phyloP scores from a whole-genome alignment of 2,888 invertebrate species.

The Tenthredo scrophulariae region DNA sequence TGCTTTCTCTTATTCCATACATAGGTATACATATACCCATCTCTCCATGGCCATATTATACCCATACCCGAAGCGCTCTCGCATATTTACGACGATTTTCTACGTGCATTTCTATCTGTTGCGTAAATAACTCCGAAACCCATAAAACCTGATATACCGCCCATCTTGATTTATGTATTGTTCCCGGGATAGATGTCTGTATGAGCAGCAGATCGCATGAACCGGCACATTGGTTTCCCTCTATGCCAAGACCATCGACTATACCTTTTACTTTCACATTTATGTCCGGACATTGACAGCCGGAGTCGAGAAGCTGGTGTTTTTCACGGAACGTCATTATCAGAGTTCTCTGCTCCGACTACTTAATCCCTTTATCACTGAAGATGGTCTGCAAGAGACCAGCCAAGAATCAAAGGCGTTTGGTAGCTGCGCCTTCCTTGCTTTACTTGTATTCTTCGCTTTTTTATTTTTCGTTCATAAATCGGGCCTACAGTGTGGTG shows the following conservation, averaged over 20 bases:
- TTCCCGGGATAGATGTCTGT: slow-evolving; percentile 59
- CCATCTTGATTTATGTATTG: slow-evolving; percentile 72
- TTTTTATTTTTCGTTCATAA: slow-evolving; percentile 13
- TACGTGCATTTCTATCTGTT: slow-evolving; percentile 70
- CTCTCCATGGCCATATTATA: neutral
- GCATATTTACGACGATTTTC: slow-evolving; percentile 69
- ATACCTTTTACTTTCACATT: slow-evolving; percentile 26
- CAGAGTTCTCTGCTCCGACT: neutral
- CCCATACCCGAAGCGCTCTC: slow-evolving; percentile 61
- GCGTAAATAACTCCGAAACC: slow-evolving; percentile 71
- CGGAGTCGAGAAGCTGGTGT: neutral
- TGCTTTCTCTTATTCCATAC: slow-evolving; percentile 34
- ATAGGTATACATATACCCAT: slow-evolving; percentile 52
- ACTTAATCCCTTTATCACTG: neutral
- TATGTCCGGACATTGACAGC: neutral
- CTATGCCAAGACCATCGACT: neutral
- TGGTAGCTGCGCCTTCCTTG: neutral
- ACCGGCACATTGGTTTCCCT: slow-evolving; percentile 14
- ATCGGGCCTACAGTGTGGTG: slow-evolving; percentile 2
- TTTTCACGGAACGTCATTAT: neutral
- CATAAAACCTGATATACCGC: slow-evolving; percentile 73
- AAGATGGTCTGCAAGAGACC: neutral
- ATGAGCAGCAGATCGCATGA: slow-evolving; percentile 6
- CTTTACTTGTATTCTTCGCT: neutral
- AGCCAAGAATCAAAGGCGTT: neutral